These are phyloP conservation scores for Penaeus monodon DNA, from an alignment of 2,888 invertebrate genomes.

Conservation along the genomic window DNA sequence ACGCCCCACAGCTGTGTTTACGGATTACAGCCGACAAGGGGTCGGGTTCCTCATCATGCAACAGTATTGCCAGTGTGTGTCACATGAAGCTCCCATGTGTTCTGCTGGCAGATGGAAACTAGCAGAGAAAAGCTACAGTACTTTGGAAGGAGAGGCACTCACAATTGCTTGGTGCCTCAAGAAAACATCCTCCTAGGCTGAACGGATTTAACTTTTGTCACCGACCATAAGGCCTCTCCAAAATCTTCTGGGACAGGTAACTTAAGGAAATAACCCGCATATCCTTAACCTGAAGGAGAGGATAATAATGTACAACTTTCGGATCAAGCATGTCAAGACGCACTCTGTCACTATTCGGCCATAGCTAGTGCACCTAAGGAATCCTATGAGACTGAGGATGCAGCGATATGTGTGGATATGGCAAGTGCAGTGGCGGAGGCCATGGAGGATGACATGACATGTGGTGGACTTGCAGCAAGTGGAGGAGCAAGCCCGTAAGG, in stretches of 20 bases:
- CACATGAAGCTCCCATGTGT: too few species aligned
- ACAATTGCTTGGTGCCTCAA: too few species aligned
- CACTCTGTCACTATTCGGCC: not conserved
- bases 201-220: not conserved
- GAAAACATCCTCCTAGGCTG: not conserved
- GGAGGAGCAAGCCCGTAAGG: not conserved
- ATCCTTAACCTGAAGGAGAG: too few species aligned
- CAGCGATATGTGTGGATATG: not conserved
- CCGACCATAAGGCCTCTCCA: conserved; percentile 14
- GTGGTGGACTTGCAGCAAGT: not conserved
- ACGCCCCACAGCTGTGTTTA: too few species aligned
- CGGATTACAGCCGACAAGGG: too few species aligned
- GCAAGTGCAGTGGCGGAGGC: not conserved
- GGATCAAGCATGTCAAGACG: not conserved
- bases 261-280: not conserved
- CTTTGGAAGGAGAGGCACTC: too few species aligned
- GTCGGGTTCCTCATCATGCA: too few species aligned
- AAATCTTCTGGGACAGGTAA: not conserved
- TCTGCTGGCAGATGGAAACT: too few species aligned
- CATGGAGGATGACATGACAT: not conserved
- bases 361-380: not conserved
- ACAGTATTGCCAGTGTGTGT: too few species aligned
- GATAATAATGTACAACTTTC: not conserved
- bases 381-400: not conserved
- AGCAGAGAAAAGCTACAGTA: too few species aligned